Base-by-base conservation (phyloP, 2,113 vertebrate species). In the Solea solea region DNA sequence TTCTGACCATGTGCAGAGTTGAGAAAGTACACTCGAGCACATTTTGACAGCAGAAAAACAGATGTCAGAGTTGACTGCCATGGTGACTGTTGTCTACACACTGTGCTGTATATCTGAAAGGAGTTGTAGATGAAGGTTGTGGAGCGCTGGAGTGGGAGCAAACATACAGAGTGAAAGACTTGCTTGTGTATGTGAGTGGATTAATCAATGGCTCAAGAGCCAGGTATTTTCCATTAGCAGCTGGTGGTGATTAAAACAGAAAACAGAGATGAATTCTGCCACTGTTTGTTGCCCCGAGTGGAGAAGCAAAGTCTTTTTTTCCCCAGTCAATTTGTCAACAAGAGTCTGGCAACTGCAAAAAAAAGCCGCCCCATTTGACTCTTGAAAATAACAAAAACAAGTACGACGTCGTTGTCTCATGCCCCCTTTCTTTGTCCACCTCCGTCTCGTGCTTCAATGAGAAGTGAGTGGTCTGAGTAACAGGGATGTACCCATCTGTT, bases 401-500 rank as follows among this genome's bases (percentile, higher is more conserved):
- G 49, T 58, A 40, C 5, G 4, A n/a, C 2, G 64, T 49, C 28
- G 7, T 39, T 58, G 21, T 57, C 48, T 72, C 27, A 56, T 67
- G 57, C 64, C 11, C 28, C 25, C 40, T 64, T 27, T 25, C 57
- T 76, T 79, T 76, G 50, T 72, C 15, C 25, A 54, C 74, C 55
- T 55, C 46, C 50, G 48, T n/a, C 6, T 46, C 63, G 25, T 44
- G 73, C n/a, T 77, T 54, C 70, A 74, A 80, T 81, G 76, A 81
- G 55, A 53, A 59, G 71, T 46, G 50, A 85, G 60, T 74, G 76
- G 81, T 88, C 69, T 87, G 74, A 77, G 73, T 63, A 64, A 78
- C 75, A 54, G 68, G 81, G 81, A 67, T 82, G 78, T 60, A 80
- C 71, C 86, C 85, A 91, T 85, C 90, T 85, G 81, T 75, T 70